Evolutionary conservation across 2,797 vertebrate genomes (phyloP), one percentile per base, ranked within the genome.

Genomic region (Sylvilagus floridanus): DNA sequence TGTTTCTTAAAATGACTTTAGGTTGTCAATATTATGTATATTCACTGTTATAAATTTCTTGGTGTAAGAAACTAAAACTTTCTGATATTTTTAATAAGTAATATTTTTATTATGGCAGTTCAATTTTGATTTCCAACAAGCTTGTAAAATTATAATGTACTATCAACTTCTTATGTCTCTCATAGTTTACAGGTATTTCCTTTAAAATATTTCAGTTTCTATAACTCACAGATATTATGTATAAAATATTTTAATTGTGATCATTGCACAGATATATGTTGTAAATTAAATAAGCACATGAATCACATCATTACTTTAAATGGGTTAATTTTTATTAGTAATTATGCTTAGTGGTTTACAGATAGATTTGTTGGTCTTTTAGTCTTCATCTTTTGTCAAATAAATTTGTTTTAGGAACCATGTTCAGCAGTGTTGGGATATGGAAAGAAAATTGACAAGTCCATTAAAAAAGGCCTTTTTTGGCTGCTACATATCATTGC

Each of bases 401-500:
- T 65, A 85, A 65, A 86, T 71, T 71, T 91, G 0, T 96, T 90
- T 91, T 97, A 99, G 99, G 99, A 99, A 97, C 99, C 99, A 3
- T 99, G 99, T 97, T 99, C 99, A n/a, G 99, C 99, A 0, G 97
- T 99, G 37, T 97, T 99, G 82, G 99, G 99, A 76, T 99, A 98
- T 60, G 99, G 99, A 60, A 99, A 99, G 96, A 99, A 99, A 98
- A 98, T 99, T 0, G 99, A 99, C 98, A 99, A 99, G 97, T 99
- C 99, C 85, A 99, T 99, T 95, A 99, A 98, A 97, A 99, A 99
- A 75, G 99, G 99, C 22, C 98, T 99, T 95, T 98, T 98, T 96
- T 99, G 99, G 99, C 98, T 99, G 47, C 98, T 99, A 3, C 98
- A 98, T 97, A 99, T 98, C 96, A 99, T 99, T 96, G 99, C 99